Evolutionary conservation across 2,113 vertebrate species (phyloP).

Genomic region (Pagrus major): DNA sequence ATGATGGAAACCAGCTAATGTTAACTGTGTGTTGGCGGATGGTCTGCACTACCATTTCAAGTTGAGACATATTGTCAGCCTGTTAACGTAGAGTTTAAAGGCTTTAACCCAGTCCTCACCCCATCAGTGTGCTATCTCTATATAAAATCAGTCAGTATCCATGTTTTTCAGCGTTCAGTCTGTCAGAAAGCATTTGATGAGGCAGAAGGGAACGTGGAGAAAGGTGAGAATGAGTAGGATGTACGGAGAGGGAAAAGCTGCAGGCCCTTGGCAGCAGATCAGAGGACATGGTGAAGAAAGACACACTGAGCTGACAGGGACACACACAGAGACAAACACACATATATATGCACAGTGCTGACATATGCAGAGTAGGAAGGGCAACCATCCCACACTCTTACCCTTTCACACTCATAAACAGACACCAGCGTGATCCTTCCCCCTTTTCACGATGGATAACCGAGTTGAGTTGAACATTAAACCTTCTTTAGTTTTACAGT

Average conservation of each 20-base stretch:
- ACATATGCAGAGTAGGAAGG: conserved; percentile 31
- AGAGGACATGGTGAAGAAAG: conserved; percentile 53
- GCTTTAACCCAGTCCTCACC: too few species aligned
- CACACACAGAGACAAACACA: neutral
- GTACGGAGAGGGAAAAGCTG: conserved; percentile 29
- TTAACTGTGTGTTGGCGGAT: neutral
- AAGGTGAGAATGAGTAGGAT: conserved; percentile 57
- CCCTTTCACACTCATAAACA: conserved; percentile 28
- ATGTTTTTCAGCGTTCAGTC: neutral
- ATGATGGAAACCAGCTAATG: neutral
- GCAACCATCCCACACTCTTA: conserved; percentile 8
- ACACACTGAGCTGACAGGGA: conserved; percentile 14
- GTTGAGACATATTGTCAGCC: too few species aligned
- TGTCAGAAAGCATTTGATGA: conserved; percentile 18
- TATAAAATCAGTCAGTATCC: neutral
- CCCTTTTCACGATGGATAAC: neutral
- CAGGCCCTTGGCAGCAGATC: conserved; percentile 57
- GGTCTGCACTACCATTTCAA: neutral
- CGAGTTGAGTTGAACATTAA: conserved; percentile 37
- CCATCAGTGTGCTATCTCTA: neutral
- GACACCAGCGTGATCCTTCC: neutral
- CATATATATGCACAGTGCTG: conserved; percentile 15
- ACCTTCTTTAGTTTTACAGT: neutral
- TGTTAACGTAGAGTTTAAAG: too few species aligned
- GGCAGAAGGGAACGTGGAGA: conserved; percentile 8